These are phyloP conservation scores for Canis aureus DNA, from an alignment of 2,113 vertebrate species.

Conservation along the genomic window DNA sequence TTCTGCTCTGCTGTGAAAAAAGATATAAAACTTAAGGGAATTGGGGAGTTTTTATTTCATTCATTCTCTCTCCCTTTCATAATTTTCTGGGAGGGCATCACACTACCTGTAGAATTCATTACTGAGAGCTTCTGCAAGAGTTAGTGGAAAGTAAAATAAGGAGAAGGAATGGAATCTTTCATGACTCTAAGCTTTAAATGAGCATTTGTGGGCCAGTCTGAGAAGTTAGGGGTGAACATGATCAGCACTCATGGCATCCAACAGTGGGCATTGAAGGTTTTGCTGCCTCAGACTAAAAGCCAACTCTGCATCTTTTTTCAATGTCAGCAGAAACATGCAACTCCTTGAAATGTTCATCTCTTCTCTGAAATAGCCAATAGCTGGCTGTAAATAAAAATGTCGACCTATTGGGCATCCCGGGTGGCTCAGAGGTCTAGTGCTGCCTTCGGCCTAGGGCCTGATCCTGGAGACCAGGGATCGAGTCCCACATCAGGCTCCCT, in stretches of 20 bases:
- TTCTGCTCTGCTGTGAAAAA: constrained; percentile 66
- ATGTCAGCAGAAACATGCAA: constrained; percentile 4
- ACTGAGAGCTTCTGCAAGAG: constrained; percentile 52
- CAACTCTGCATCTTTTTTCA: background rate
- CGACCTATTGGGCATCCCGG: background rate
- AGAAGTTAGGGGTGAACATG: background rate
- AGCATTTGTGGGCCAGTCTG: constrained; percentile 63
- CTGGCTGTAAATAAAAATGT: background rate
- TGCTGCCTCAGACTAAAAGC: background rate
- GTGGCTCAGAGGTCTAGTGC: too few relatives aligned
- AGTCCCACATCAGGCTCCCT: too few relatives aligned
- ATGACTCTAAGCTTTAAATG: constrained; percentile 73
- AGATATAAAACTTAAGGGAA: constrained; percentile 76
- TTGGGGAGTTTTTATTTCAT: constrained; percentile 18
- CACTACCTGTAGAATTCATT: constrained; percentile 72
- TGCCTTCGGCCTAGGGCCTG: too few relatives aligned
- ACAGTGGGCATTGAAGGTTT: background rate
- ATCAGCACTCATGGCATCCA: background rate
- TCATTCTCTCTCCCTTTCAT: constrained; percentile 68
- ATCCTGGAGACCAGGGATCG: too few relatives aligned
- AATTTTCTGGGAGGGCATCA: constrained; percentile 47
- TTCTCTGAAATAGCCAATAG: background rate
- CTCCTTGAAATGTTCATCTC: background rate
- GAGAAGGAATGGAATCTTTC: constrained; percentile 71
- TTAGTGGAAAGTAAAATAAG: constrained; percentile 53